phyloP scores from a whole-genome alignment of 2,797 vertebrate genomes.

The Limosa lapponica region DNA sequence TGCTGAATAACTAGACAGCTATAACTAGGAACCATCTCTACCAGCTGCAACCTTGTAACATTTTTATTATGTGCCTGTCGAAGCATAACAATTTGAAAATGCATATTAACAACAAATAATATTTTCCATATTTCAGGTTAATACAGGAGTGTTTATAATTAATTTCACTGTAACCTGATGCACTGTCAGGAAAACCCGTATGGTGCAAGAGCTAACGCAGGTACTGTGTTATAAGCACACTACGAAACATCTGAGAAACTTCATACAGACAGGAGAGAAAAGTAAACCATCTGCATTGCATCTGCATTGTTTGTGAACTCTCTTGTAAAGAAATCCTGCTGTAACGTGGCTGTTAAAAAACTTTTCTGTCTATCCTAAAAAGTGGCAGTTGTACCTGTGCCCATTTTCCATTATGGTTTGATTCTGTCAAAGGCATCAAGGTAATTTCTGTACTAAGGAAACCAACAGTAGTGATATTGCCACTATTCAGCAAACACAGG shows the following conservation, averaged over 20 bases:
- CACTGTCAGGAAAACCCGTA: not conserved
- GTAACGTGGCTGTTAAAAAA: constrained; percentile 38
- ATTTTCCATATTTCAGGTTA: not conserved
- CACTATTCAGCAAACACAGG: constrained; percentile 19
- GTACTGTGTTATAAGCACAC: not conserved
- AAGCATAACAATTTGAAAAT: not conserved
- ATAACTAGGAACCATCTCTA: not conserved
- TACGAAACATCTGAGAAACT: not conserved
- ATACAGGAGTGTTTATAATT: not conserved
- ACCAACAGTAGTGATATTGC: constrained; percentile 26
- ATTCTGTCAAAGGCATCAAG: constrained; percentile 56
- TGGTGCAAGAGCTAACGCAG: not conserved
- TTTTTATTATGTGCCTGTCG: not conserved
- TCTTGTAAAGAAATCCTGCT: constrained; percentile 35
- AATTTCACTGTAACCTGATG: not conserved
- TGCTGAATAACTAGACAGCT: not conserved
- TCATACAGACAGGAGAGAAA: not conserved
- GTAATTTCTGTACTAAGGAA: constrained; percentile 61
- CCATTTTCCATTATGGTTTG: constrained; percentile 70
- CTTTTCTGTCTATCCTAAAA: constrained; percentile 18
- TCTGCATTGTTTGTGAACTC: not conserved
- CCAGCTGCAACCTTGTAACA: not conserved
- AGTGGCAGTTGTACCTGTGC: constrained; percentile 29
- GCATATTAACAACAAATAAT: not conserved
- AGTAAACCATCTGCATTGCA: not conserved